Base-by-base conservation (phyloP, 2,888 invertebrate genomes). In the Ryuthela nishihirai region DNA sequence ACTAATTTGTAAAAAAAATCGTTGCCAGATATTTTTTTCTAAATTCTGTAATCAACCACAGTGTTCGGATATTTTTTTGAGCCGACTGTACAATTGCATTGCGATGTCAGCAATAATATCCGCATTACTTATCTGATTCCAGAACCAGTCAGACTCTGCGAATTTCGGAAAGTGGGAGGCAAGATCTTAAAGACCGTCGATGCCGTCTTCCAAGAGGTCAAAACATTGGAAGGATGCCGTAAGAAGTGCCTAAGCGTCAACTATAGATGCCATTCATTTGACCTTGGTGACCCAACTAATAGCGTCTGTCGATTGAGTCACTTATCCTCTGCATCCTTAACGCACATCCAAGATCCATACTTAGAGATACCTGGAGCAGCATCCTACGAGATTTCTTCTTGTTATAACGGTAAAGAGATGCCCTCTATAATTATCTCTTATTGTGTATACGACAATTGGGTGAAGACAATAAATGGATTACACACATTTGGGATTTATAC, bases 101-200 rank as follows among this genome's bases (percentile, higher is more conserved):
- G n/a, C n/a, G n/a, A n/a, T n/a, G n/a, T n/a, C n/a, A n/a, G n/a
- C n/a, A n/a, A n/a, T n/a, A n/a, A n/a, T n/a, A n/a, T n/a, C n/a
- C n/a, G n/a, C n/a, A n/a, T n/a, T 15, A 4, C 17, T 29, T 43
- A 4, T 15, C 49, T 41, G 32, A 18, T 20, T 17, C 6, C 47
- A 65, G 92, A 92, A 71, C 91, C 92, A n/a, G 88, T 88, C 43
- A 91, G 90, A 74, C 79, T 93, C 64, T 93, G 93, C 77, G 92
- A 93, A 76, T 94, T 93, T 78, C 90, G 91, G 76, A 89, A 71
- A 42, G 64, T 74, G 47, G 69, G 70, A 36, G 91, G 91, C 12
- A 85, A 88, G 70, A 92, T 93, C 68, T 77, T 93, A 65, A 93
- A 93, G 77, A 93, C 93, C 0, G 93, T 93, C 42, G 93, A 93